Evolutionary conservation across 2,888 invertebrate genomes (phyloP), one percentile per base, ranked within the genome.

Genomic region (Metacarcinus magister): DNA sequence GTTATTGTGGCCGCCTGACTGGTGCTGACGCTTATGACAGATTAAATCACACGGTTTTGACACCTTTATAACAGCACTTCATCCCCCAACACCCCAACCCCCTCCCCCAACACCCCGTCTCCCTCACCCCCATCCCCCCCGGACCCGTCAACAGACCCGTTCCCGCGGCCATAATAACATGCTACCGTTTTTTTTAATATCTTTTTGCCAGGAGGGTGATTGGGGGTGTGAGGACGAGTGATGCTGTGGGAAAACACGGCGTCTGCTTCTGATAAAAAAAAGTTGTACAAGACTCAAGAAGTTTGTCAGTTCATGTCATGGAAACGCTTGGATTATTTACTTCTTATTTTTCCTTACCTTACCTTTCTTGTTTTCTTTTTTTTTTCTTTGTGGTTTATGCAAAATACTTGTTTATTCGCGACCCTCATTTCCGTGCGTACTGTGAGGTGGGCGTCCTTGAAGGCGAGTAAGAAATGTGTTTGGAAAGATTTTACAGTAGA

Each of bases 1-100:
- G 92, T 95, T 95, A 95, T 95, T 95, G 93, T 95, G 44, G 89
- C 48, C 82, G 75, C 93, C 93, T 93, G 93, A 87, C 92, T 95
- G 95, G 93, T 95, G 48, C 93, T 89, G 95, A 95, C 95, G 60
- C 93, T 93, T 95, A 95, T 93, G 95, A 95, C 93, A 93, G 93
- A 95, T 95, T 95, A 95, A 95, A 93, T 95, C 95, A 95, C 95
- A 92, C 39, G 95, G 90, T 93, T 95, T 93, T 95, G 95, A 93
- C 95, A 95, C 93, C 95, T 95, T 93, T 95, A 95, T 90, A 95
- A 95, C 89, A 32, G 89, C 95, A 92, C 92, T 95, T 93, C 95
- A 94, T 44, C 48, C 92, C 28, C 19, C 39, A 13, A 13, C 32
- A 16, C 87, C 87, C 87, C 39, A 5, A 5, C 5, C 87, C 87